Evolutionary conservation across 2,797 vertebrate species (phyloP), one percentile per base, ranked within the genome.

Genomic region (Enteromius viviparus): DNA sequence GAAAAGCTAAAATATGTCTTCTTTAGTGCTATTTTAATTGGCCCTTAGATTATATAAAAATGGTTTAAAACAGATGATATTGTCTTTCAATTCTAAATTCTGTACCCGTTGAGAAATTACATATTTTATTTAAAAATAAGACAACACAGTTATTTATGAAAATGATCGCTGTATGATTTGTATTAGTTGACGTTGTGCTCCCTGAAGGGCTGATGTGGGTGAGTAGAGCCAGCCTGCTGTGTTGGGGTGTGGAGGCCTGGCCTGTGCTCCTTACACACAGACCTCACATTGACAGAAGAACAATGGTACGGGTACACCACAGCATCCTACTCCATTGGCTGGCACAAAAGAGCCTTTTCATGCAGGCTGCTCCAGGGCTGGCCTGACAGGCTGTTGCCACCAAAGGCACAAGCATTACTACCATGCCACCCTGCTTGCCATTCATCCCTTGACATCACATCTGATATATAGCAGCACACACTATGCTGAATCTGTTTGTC

Each of bases 221-320:
- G 78, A 40, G 40, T 42, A 76, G 76, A 85, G 84, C 15, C 42
- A 29, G 70, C 51, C 66, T 80, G 78, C 42, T 79, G 82, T 69
- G 76, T 80, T 68, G 62, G 71, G 47, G 53, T 76, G 85, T 81
- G 40, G 82, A 84, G 88, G 85, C 85, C 86, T 65, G 80, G 87
- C 79, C 89, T 84, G 74, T 78, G 76, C 2, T 60, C 62, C 80
- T 85, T 62, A 83, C 80, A 93, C 93, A 95, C 93, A 94, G 93
- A 87, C 89, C 85, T 89, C 81, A 83, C 79, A 88, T 94, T 94
- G 93, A 94, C 82, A 15, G 74, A 7, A 29, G 81, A 90, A 95
- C 95, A 95, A 95, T 94, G 93, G 94, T 91, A 93, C 91, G n/a
- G 89, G 91, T 88, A 76, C 91, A 82, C 89, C 76, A 79, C 91